Evolutionary conservation across 2,113 vertebrate species (phyloP).

Genomic region (Sphyrna mokarran): DNA sequence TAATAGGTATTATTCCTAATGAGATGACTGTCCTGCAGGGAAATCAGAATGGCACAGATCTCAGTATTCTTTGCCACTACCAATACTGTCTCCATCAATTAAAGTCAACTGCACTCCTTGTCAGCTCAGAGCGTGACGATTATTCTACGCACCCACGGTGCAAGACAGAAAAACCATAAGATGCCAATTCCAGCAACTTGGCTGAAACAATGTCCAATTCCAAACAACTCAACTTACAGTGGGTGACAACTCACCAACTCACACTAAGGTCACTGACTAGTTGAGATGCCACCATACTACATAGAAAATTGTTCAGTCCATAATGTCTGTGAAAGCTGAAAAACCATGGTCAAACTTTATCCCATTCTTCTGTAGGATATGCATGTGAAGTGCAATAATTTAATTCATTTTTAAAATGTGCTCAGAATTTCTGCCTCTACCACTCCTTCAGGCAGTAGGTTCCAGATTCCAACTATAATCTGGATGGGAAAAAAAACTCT

Average conservation of each 20-base stretch:
- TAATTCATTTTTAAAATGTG: not conserved
- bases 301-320: not conserved
- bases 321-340: not conserved
- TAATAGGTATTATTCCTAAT: not conserved
- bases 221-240: not conserved
- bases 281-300: not conserved
- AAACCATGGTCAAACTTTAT: not conserved
- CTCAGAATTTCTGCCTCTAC: not conserved
- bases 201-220: not conserved
- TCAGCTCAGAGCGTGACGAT: not conserved
- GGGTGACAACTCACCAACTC: not conserved
- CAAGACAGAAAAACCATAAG: not conserved
- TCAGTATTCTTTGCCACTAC: not conserved
- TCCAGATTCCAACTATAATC: not conserved
- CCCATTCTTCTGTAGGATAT: not conserved
- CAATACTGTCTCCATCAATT: not conserved
- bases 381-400: not conserved
- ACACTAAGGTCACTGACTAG: not conserved
- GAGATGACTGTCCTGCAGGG: not conserved
- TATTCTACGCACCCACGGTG: no score
- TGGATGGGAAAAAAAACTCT: not conserved
- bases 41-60: not conserved
- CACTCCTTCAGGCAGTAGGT: not conserved
- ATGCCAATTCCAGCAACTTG: not conserved
- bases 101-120: not conserved